These are phyloP conservation scores for Metaphire vulgaris DNA, from an alignment of 1,140 invertebrate species.

Conservation along the genomic window DNA sequence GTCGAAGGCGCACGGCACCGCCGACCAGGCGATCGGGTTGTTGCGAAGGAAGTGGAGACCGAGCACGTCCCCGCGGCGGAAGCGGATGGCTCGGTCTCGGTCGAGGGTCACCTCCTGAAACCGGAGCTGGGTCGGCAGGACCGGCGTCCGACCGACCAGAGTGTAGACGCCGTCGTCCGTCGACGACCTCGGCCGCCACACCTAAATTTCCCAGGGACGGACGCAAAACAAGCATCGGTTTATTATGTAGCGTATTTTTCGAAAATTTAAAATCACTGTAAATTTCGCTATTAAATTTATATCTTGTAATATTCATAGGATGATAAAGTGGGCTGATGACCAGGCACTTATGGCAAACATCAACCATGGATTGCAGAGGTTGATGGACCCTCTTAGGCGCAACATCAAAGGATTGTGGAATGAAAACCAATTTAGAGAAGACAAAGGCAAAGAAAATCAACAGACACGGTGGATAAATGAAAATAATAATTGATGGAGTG, in stretches of 20 bases:
- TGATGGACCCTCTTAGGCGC: too few species aligned
- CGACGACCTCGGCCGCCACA: not conserved
- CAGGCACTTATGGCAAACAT: too few species aligned
- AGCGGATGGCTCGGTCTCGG: not conserved
- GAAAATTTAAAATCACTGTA: not conserved
- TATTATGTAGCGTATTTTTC: not conserved
- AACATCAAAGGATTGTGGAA: too few species aligned
- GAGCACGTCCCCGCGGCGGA: slow-evolving; percentile 23
- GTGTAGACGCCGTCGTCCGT: too few species aligned
- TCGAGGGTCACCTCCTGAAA: slow-evolving; percentile 16
- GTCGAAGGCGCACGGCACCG: slow-evolving; percentile 23
- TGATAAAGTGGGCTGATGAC: too few species aligned
- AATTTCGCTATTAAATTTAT: not conserved
- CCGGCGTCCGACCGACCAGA: slow-evolving; percentile 20
- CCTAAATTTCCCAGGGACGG: not conserved
- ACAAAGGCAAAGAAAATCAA: too few species aligned
- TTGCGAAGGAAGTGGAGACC: slow-evolving; percentile 18
- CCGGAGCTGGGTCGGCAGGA: slow-evolving; percentile 16
- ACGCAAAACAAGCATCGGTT: not conserved
- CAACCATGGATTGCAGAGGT: too few species aligned
- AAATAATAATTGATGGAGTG: too few species aligned
- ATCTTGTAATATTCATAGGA: too few species aligned
- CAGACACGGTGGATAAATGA: too few species aligned
- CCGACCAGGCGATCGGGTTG: slow-evolving; percentile 25
- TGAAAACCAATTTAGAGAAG: too few species aligned